These are phyloP conservation scores for Lysandra coridon DNA, from an alignment of 2,888 invertebrate species.

Conservation along the genomic window DNA sequence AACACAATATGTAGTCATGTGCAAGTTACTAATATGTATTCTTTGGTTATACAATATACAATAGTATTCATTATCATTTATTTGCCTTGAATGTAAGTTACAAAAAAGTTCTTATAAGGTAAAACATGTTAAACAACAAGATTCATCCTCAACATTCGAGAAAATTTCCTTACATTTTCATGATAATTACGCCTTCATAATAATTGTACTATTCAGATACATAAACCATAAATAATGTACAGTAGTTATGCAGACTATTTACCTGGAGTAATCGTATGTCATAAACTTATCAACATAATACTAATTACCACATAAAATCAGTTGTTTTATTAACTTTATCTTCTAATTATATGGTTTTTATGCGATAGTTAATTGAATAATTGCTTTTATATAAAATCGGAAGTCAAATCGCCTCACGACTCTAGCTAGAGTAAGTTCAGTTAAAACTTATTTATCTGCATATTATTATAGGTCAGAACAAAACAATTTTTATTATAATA, in stretches of 20 bases:
- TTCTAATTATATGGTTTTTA: background rate
- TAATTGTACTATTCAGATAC: background rate
- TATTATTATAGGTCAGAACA: background rate
- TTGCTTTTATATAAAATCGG: background rate
- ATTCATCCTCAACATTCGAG: background rate
- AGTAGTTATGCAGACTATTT: background rate
- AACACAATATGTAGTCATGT: background rate
- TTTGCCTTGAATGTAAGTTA: background rate
- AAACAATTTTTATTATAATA: background rate
- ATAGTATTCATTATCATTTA: background rate
- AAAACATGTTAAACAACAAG: background rate
- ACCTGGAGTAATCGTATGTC: background rate
- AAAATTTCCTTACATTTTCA: background rate
- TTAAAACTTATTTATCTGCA: background rate
- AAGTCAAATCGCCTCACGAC: background rate
- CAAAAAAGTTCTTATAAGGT: background rate
- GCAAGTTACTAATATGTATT: background rate
- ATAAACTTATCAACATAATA: conserved; percentile 12
- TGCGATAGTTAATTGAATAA: background rate
- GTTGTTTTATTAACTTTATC: background rate
- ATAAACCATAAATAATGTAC: background rate
- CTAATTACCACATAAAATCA: conserved; percentile 4
- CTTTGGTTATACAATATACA: background rate
- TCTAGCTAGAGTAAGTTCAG: background rate
- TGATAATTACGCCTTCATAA: background rate